Evolutionary conservation across 2,888 invertebrate genomes (phyloP), one percentile per base, ranked within the genome.

Genomic region (Amphipyra berbera): DNA sequence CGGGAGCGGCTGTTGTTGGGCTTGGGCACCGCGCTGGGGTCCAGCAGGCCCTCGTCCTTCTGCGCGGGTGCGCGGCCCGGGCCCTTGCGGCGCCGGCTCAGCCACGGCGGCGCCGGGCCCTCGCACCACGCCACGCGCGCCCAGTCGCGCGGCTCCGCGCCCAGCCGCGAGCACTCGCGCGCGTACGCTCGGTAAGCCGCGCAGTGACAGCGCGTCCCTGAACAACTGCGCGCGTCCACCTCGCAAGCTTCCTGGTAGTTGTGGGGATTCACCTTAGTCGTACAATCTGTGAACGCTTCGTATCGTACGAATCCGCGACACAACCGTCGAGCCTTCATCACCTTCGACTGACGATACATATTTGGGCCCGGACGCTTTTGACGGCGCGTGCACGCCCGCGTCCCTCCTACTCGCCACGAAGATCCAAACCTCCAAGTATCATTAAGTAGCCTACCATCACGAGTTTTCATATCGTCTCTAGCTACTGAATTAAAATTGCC

Each of bases 401-500:
- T 96, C 0, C 97, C 97, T 0, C 98, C 98, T 1, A 98, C 97
- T 55, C 98, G 96, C 99, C 99, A 99, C 4, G 98, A 98, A 50
- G 97, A 96, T 3, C 98, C 98, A 83, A 99, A 98, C 56, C 96
- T 96, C 93, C 96, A 95, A 27, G 92, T 87, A 77, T 98, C 97
- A 47, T 95, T 95, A 63, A 97, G 95, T 49, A 96, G 90, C 49
- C 95, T 95, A 9, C 97, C 98, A 73, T 96, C 96, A 54, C 97
- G 95, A 52, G 96, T 96, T 73, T 95, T 96, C 84, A 98, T 96
- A 92, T 99, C 99, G 88, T 99, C 99, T 74, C 97, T 96, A 3
- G 97, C 96, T 68, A 97, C 95, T 47, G 97, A 97, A 90, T 99
- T 99, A 91, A 97, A 99, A 88, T 99, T 99, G 0, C 99, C 99